Evolutionary conservation across 2,797 vertebrate genomes (phyloP), one percentile per base, ranked within the genome.

Genomic region (Sebastiscus albofasciatus): DNA sequence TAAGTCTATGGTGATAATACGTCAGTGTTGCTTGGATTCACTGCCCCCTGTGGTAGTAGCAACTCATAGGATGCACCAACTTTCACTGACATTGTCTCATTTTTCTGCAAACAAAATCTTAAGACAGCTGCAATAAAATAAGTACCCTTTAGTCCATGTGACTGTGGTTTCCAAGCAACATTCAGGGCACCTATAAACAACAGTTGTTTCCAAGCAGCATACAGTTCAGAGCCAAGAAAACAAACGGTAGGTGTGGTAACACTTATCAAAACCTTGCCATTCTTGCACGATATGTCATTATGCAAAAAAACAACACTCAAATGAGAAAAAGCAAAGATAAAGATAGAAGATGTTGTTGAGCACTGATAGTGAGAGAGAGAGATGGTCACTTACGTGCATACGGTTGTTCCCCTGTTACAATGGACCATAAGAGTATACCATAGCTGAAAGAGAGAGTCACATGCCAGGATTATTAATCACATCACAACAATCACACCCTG

Each of bases 371-470:
- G 2, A 33, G 14, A 46, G 42, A 42, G 26, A 54, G 12, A 36
- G 10, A 18, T 0, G 7, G 42, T 26, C 4, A 77, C 95, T 95
- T 80, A 96, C 96, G 0, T 42, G 18, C 1, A 79, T 95, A 96
- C 0, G 96, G 96, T 42, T 92, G 83, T 52, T 87, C 86, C 66
- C 95, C 94, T 2, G 92, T 93, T 60, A 94, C 70, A 1, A 96
- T 89, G 64, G 95, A 95, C 94, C 95, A 96, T 75, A 96, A 72
- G 46, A 96, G 90, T 5, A 96, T 89, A 0, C 93, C 94, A 13
- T 90, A 96, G 72, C 96, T 96, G 83, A 58, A 87, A 91, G 16
- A 89, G 34, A 84, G 33, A 59, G 29, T 36, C 6, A 42, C 27
- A 74, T 18, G 8, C 12, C 20, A 64, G 12, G 12, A 18, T 49